Conservation (phyloP, 2,113 vertebrate species). For the Falcunculus frontatus region DNA sequence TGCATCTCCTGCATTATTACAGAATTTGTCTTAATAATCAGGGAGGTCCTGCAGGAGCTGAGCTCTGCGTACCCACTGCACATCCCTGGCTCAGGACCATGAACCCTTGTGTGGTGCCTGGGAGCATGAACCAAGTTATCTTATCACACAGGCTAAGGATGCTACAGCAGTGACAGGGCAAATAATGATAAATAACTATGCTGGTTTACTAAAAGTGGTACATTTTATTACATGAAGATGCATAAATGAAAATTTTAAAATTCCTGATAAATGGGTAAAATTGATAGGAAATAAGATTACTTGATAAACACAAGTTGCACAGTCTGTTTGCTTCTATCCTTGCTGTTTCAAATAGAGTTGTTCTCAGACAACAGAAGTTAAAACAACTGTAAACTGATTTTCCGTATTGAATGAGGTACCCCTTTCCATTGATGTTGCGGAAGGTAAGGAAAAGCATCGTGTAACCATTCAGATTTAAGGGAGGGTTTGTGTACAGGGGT, state of each 20-base stretch:
- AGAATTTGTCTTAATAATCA: background rate
- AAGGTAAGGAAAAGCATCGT: background rate
- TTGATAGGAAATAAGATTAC: background rate
- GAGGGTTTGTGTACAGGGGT: background rate
- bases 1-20: background rate
- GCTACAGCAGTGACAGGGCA: background rate
- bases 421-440: background rate
- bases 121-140: background rate
- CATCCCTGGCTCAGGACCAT: background rate
- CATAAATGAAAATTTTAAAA: background rate
- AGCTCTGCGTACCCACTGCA: rapidly evolving
- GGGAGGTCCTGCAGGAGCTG: background rate
- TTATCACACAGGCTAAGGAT: background rate
- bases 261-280: background rate
- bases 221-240: background rate
- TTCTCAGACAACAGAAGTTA: background rate
- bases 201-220: background rate
- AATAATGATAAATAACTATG: background rate
- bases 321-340: background rate
- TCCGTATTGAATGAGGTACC: background rate
- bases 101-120: background rate
- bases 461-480: background rate
- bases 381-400: background rate
- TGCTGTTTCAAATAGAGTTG: background rate
- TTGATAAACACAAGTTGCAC: background rate